phyloP scores from a whole-genome alignment of 2,797 vertebrate species.

The Pseudochirops corinnae region DNA sequence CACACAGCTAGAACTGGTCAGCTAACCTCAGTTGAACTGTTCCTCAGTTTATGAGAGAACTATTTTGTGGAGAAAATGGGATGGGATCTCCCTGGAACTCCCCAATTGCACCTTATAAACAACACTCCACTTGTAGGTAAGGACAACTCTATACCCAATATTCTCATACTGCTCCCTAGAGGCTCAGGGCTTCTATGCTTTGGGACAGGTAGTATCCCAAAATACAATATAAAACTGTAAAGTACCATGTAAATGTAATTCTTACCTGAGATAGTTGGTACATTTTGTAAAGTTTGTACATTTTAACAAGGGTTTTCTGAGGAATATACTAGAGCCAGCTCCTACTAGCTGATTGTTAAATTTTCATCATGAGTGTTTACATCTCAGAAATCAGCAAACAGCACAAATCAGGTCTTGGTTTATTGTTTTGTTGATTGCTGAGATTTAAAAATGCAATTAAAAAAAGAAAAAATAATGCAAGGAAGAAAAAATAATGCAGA shows the following conservation, averaged over 20 bases:
- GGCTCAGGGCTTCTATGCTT: background rate
- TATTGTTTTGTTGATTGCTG: background rate
- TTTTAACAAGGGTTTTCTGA: background rate
- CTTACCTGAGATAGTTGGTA: background rate
- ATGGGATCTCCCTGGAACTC: background rate
- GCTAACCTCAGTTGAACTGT: background rate
- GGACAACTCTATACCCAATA: background rate
- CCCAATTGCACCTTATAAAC: background rate
- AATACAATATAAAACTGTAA: background rate
- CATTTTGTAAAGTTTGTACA: background rate
- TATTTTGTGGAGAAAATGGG: background rate
- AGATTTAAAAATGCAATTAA: background rate
- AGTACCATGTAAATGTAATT: background rate
- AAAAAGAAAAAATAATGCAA: background rate
- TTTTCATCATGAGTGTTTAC: background rate
- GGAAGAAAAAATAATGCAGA: background rate
- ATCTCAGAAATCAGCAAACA: background rate
- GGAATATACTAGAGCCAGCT: background rate
- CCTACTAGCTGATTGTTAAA: background rate
- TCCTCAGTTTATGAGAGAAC: background rate
- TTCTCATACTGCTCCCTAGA: background rate
- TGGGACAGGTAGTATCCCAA: background rate
- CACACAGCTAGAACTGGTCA: background rate
- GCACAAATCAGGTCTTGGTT: background rate
- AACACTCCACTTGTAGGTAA: background rate